A percentile compares a stretch with the other conserved stretches of the same genome.
phyloP scores from a whole-genome alignment of 1,140 invertebrate species.

The Aplysia californica region DNA sequence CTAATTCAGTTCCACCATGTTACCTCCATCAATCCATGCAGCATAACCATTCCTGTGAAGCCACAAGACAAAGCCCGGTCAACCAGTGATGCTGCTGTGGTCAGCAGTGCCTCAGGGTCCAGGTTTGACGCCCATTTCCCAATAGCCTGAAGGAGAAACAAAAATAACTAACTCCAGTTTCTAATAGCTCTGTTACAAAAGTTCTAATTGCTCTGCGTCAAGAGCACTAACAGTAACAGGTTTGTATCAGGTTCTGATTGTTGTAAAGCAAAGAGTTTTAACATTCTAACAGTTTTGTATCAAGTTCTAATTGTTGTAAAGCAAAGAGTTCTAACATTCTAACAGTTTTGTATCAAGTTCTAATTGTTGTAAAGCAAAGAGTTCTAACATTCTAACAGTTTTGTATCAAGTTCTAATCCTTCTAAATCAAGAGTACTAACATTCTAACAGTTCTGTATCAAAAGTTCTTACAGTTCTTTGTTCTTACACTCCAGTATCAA shows the following conservation, averaged over 20 bases:
- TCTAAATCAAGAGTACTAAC: not conserved
- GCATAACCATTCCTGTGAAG: conserved; percentile 47
- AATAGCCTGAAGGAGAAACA: conserved; percentile 33
- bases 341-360: not conserved
- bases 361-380: not conserved
- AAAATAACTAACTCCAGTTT: not conserved
- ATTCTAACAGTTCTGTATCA: no score
- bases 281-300: no score
- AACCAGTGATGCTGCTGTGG: conserved; percentile 38
- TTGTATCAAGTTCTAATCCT: not conserved
- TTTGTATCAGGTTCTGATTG: not conserved
- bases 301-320: not conserved
- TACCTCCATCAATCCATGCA: conserved; percentile 36
- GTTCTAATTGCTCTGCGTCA: not conserved
- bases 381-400: not conserved
- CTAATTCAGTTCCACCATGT: no score
- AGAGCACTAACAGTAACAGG: not conserved
- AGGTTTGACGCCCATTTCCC: conserved; percentile 40
- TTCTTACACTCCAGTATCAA: no score
- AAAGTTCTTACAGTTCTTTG: no score
- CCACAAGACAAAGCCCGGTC: conserved; percentile 49
- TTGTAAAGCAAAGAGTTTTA: not conserved
- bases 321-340: not conserved
- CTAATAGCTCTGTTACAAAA: not conserved
- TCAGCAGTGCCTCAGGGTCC: conserved; percentile 18